These are phyloP conservation scores for Platyscapa corneri DNA, from an alignment of 1,140 invertebrate species.

Conservation along the genomic window DNA sequence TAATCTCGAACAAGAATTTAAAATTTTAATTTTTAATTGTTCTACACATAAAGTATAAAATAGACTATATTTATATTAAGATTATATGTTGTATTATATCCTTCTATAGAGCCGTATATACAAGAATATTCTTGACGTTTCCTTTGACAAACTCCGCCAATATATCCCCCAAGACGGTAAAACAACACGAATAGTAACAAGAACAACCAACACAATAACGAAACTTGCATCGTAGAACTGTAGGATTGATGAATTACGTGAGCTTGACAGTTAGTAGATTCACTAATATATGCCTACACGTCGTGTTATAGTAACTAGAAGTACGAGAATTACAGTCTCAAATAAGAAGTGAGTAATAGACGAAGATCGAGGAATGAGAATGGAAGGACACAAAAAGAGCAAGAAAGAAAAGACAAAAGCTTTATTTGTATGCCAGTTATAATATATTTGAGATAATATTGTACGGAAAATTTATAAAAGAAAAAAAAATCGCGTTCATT, in stretches of 20 bases:
- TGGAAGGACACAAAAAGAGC: not conserved
- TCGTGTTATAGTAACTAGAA: not conserved
- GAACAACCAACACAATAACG: not conserved
- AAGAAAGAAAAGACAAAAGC: not conserved
- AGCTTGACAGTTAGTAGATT: not conserved
- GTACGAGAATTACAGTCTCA: not conserved
- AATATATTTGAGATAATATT: not conserved
- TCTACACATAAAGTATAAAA: no score
- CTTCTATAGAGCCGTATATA: no score
- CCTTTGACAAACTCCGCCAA: not conserved
- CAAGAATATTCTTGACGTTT: not conserved
- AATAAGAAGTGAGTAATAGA: not conserved
- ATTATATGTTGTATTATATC: no score
- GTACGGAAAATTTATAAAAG: not conserved
- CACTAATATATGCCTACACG: not conserved
- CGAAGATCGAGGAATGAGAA: not conserved
- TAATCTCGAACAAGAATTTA: no score
- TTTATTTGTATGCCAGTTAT: not conserved
- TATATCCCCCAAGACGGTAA: slow-evolving; percentile 38
- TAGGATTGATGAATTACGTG: slow-evolving; percentile 37
- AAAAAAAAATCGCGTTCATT: no score
- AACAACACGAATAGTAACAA: slow-evolving; percentile 25
- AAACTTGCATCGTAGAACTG: slow-evolving; percentile 15
- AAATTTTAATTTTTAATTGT: no score
- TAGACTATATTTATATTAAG: no score